These are phyloP conservation scores for Periophthalmodon schlosseri DNA, from an alignment of 2,113 vertebrate species.

Conservation along the genomic window DNA sequence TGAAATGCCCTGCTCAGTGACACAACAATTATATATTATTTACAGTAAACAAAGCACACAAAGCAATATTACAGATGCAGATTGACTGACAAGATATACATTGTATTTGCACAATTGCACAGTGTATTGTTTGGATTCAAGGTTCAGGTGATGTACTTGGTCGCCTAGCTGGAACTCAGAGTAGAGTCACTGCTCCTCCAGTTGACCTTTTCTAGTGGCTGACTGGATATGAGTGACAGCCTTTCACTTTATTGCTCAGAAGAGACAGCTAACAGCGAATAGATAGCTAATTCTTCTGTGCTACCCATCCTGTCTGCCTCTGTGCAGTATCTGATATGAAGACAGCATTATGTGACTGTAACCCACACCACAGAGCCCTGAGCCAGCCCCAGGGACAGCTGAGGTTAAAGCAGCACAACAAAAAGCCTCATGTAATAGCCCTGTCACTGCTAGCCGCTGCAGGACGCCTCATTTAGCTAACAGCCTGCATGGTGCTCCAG, in stretches of 20 bases:
- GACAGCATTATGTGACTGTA: constrained; percentile 53
- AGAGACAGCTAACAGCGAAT: neutral
- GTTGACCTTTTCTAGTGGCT: neutral
- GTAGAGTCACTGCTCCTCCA: too few relatives aligned
- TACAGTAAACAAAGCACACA: too few relatives aligned
- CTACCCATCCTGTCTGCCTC: constrained; percentile 12
- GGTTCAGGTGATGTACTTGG: too few relatives aligned
- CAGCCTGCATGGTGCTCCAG: constrained; percentile 46
- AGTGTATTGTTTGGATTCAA: too few relatives aligned
- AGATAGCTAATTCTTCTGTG: constrained; percentile 1
- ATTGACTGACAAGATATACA: too few relatives aligned
- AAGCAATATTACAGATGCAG: too few relatives aligned
- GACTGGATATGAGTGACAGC: constrained; percentile 13
- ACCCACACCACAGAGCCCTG: constrained; percentile 58
- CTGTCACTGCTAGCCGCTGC: constrained; percentile 66
- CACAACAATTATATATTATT: too few relatives aligned
- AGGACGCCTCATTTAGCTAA: constrained; percentile 76
- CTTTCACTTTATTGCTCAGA: constrained; percentile 11
- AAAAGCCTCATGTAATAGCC: constrained; percentile 68
- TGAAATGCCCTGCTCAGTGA: too few relatives aligned
- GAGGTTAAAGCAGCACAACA: constrained; percentile 65
- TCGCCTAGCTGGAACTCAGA: too few relatives aligned
- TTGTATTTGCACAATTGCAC: too few relatives aligned
- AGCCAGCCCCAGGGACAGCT: constrained; percentile 60
- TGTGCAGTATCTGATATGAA: constrained; percentile 36